Base-by-base conservation (phyloP, 2,113 vertebrate genomes). In the Marcusenius ussheri region DNA sequence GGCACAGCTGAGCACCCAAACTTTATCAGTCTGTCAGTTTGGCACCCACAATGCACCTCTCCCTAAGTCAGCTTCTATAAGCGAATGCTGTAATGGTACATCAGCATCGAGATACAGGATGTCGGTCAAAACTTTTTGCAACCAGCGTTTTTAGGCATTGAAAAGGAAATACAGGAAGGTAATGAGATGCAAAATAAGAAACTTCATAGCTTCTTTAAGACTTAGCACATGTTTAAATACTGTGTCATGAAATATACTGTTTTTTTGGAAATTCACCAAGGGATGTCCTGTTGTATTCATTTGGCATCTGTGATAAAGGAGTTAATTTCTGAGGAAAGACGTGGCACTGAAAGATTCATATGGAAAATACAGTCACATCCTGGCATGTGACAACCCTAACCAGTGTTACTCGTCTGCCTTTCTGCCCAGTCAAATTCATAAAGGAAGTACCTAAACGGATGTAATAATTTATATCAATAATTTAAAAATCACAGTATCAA, bases 401-500 rank as follows among this genome's bases (percentile, higher is more conserved):
- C 91, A 2, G n/a, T 8, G 83, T 58, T 58, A 9, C 88, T 90
- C 92, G 31, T 89, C 27, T 62, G 49, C 90, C 35, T 88, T 46
- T 49, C 83, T 84, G 45, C 42, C 62, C 47, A 86, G n/a, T 92
- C 56, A 91, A 92, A 91, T 91, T 89, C 91, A 91, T 91, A 91
- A 94, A 93, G 90, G 92, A 94, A 95, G 93, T 96, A 94, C 92
- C 93, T 93, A 94, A 92, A 66, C 91, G 91, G 89, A 93, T 88
- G 49, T 90, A 91, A 92, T 89, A 92, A 94, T 94, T 91, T 93
- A 95, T 93, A 91, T 91, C 88, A 96, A 95, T 93, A 93, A 96
- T 94, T 95, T 95, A 94, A 96, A 96, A 97, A 96, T 95, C 94
- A 96, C 92, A 96, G 94, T 95, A 96, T 95, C 91, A 94, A 95